phyloP scores from a whole-genome alignment of 35 echinoderm and acorn worm species.

The Patiria miniata region DNA sequence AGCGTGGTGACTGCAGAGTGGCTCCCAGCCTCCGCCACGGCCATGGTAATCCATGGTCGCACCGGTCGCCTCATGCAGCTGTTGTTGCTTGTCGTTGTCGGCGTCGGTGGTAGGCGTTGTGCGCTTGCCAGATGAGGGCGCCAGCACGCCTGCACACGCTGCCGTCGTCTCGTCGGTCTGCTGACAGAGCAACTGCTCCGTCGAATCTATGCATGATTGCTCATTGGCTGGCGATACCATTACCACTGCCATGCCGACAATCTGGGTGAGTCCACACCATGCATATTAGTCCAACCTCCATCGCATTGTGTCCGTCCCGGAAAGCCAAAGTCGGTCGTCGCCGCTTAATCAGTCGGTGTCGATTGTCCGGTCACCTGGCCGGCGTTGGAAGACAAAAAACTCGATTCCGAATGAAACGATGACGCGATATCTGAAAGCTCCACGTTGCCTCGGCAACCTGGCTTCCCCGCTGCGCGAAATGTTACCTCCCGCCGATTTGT shows the following conservation, averaged over 20 bases:
- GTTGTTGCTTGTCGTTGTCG: not conserved
- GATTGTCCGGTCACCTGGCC: not conserved
- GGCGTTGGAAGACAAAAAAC: not conserved
- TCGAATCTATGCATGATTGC: slow-evolving; percentile 50
- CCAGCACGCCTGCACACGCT: slow-evolving; percentile 11
- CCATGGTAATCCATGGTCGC: slow-evolving; percentile 43
- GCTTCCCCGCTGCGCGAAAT: slow-evolving; percentile 6
- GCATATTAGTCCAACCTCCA: slow-evolving; percentile 22
- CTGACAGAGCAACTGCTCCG: slow-evolving; percentile 19
- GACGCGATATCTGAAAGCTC: not conserved
- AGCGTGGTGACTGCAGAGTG: slow-evolving; percentile 41
- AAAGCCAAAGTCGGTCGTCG: not conserved
- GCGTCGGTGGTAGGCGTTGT: not conserved
- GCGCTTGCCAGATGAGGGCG: not conserved
- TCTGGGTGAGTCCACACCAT: not conserved
- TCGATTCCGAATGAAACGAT: not conserved
- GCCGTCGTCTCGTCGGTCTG: slow-evolving; percentile 16
- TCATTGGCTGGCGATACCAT: slow-evolving; percentile 72
- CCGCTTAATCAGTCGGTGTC: not conserved
- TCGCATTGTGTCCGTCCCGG: not conserved
- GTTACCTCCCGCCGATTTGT: slow-evolving; percentile 26
- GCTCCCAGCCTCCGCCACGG: slow-evolving; percentile 48
- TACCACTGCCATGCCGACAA: slow-evolving; percentile 41
- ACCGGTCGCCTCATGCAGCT: slow-evolving; percentile 30
- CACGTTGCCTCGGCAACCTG: not conserved